These are phyloP conservation scores for Aplodontia rufa DNA, from an alignment of 2,113 vertebrate genomes.

Conservation along the genomic window DNA sequence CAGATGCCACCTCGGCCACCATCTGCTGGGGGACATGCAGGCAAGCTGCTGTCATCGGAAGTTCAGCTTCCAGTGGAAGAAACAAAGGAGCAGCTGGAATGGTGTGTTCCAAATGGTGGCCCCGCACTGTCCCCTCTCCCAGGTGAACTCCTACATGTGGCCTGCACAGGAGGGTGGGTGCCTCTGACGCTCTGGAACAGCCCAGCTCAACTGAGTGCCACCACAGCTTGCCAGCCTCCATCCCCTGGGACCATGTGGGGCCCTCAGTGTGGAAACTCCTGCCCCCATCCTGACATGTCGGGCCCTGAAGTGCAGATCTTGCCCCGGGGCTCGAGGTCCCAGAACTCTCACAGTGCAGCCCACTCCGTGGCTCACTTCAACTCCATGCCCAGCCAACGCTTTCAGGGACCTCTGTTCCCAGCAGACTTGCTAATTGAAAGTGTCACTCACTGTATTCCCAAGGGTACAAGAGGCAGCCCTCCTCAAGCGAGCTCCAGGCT, in stretches of 20 bases:
- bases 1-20: background rate
- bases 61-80: background rate
- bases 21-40: background rate
- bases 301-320: too few species aligned
- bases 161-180: too few species aligned
- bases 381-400: background rate
- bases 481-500: background rate
- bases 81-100: background rate
- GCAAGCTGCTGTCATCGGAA: background rate
- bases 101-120: background rate
- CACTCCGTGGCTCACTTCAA: too few species aligned
- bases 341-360: too few species aligned
- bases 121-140: background rate
- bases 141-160: too few species aligned
- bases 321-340: too few species aligned
- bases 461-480: background rate
- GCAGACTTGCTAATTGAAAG: slow-evolving; percentile 20
- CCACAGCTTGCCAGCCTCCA: background rate
- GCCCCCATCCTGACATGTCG: background rate
- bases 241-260: background rate
- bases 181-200: background rate
- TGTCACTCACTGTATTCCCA: slow-evolving; percentile 34
- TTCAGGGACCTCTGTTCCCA: slow-evolving; percentile 37
- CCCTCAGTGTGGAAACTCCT: background rate
- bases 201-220: background rate